Base-by-base conservation (phyloP, 2,888 invertebrate species). In the Tenodera sinensis region DNA sequence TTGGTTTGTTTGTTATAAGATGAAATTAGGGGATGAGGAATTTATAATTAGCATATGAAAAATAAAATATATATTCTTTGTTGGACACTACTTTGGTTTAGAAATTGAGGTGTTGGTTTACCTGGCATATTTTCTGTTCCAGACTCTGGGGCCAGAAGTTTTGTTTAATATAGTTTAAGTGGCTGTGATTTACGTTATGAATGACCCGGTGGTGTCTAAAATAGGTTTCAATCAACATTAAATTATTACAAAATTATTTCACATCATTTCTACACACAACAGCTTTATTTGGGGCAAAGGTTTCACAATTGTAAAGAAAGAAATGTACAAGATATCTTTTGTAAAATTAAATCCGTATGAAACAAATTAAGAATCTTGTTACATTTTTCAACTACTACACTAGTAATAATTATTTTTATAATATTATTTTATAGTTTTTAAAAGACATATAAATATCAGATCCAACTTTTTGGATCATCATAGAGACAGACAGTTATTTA, bases 21-120 rank as follows among this genome's bases (percentile, higher is more conserved):
- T 25, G 47, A 47, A 87, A 83, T 30, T 86, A 83, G 82, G 85
- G 82, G n/a, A 83, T 7, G 15, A 88, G 85, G 90, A 90, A 90
- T 90, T 90, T 90, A 90, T 90, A 90, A 90, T 90, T 90, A 90
- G 90, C 90, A 90, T 90, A 90, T 85, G 30, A 87, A 82, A 82
- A 27, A 88, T 71, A 88, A 83, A 85, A 83, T 84, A 83, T 88
- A 71, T 71, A 71, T 71, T 71, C 71, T 84, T 84, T 86, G 27
- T 87, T 83, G 83, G 83, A 83, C 85, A 85, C 54, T 84, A 89
- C 84, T 88, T 71, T 84, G 83, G 88, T 89, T 89, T 85, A 89
- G 34, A 84, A 89, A 89, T 54, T 84, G 83, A 87, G 83, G 82
- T 89, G 47, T 87, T 90, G 84, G 86, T 89, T 90, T 90, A 90